Percentiles rank a stretch among this genome's conserved stretches.
phyloP scores from a whole-genome alignment of 2,113 vertebrate genomes.

The Nothobranchius furzeri region DNA sequence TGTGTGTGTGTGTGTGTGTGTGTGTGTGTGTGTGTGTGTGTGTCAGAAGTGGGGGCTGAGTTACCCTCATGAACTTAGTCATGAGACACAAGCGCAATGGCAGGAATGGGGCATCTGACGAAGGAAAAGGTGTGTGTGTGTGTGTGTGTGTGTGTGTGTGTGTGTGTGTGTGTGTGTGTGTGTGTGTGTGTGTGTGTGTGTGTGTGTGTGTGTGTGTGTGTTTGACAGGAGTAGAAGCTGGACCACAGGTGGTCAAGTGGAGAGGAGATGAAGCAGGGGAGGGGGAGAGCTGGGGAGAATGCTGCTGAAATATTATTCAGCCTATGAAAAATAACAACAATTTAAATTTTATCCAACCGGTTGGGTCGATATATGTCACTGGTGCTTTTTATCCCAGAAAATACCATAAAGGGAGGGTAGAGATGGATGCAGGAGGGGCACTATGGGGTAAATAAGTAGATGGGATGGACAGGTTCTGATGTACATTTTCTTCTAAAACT shows the following conservation, averaged over 20 bases:
- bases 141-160: conserved; percentile 30
- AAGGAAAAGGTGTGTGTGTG: conserved; percentile 27
- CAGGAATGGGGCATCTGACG: too few relatives aligned
- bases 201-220: conserved; percentile 22
- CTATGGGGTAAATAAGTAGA: conserved; percentile 1
- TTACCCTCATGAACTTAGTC: too few relatives aligned
- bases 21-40: conserved; percentile 17
- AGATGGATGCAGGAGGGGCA: neutral
- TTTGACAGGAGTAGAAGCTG: conserved; percentile 44
- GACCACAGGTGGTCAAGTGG: conserved; percentile 60
- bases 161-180: conserved; percentile 26
- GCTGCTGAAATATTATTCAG: conserved; percentile 6
- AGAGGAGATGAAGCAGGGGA: neutral
- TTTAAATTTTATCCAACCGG: conserved; percentile 24
- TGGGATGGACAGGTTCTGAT: neutral
- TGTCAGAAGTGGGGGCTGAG: too few relatives aligned
- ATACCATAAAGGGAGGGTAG: neutral
- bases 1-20: conserved; percentile 29
- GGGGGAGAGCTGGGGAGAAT: neutral
- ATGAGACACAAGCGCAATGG: too few relatives aligned
- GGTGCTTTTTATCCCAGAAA: neutral
- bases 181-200: conserved; percentile 27
- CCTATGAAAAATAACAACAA: conserved; percentile 14
- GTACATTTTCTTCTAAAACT: neutral
- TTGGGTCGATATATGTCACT: neutral